A percentile compares a stretch with the other conserved stretches of the same genome.
Conservation (phyloP, 1,140 invertebrate genomes). For the Batillaria attramentaria region DNA sequence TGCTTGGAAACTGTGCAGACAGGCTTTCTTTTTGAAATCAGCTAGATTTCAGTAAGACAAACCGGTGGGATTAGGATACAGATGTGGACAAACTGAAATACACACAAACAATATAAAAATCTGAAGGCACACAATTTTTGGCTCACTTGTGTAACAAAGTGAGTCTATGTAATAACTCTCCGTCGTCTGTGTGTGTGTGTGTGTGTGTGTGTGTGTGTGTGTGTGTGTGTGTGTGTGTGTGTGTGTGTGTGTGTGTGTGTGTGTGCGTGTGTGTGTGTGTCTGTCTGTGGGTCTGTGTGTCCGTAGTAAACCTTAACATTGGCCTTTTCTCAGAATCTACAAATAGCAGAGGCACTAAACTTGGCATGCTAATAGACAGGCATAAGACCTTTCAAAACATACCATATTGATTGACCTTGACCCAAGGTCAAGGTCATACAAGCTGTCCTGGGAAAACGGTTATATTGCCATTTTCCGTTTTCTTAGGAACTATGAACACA, state of each 20-base stretch:
- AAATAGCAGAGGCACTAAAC: too few relatives aligned
- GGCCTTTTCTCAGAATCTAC: too few relatives aligned
- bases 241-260: background rate
- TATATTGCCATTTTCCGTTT: too few relatives aligned
- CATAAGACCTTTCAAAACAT: background rate
- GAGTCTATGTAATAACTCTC: background rate
- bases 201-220: background rate
- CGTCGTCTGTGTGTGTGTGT: background rate
- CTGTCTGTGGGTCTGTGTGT: conserved; percentile 15
- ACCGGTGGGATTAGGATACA: too few relatives aligned
- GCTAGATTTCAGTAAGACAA: background rate
- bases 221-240: background rate
- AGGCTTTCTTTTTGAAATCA: background rate
- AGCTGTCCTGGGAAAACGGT: too few relatives aligned
- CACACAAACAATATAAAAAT: background rate
- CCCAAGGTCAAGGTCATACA: background rate
- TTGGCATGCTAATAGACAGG: background rate
- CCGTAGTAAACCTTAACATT: too few relatives aligned
- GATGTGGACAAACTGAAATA: too few relatives aligned
- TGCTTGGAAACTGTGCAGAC: background rate
- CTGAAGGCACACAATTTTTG: background rate
- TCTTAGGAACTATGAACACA: too few relatives aligned
- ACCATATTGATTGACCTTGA: background rate
- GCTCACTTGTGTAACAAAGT: too few relatives aligned
- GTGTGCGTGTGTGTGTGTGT: background rate